Percentiles rank a stretch among this genome's conserved stretches.
Evolutionary conservation across 2,113 vertebrate species (phyloP).

Genomic region (Phaethornis superciliosus): DNA sequence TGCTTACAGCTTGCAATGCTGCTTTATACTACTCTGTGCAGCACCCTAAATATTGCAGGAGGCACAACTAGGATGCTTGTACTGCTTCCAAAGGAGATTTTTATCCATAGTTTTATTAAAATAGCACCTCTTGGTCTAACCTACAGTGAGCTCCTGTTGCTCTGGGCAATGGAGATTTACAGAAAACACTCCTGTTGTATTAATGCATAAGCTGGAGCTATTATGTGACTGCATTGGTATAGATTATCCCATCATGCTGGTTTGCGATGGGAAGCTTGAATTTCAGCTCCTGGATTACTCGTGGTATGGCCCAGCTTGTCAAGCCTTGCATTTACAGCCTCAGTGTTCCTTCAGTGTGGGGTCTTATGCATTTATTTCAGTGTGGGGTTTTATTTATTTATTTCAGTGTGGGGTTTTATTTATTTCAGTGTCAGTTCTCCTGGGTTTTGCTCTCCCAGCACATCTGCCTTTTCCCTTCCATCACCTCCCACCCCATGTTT

Average conservation of each 20-base stretch:
- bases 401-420: neutral
- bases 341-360: neutral
- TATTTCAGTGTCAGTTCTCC: neutral
- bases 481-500: neutral
- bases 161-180: neutral
- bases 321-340: neutral
- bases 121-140: neutral
- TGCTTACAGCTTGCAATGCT: neutral
- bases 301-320: rapidly evolving
- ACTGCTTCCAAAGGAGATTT: neutral
- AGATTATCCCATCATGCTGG: neutral
- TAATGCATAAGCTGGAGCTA: neutral
- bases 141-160: neutral
- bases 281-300: neutral
- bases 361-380: neutral
- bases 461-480: neutral
- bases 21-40: neutral
- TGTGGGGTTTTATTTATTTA: too few relatives aligned
- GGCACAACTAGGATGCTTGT: neutral
- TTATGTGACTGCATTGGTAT: neutral
- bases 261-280: neutral
- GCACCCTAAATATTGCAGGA: neutral
- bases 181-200: rapidly evolving
- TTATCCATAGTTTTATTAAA: neutral
- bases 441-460: neutral